These are phyloP conservation scores for Momotus momota DNA, from an alignment of 2,797 vertebrate genomes.

Conservation along the genomic window DNA sequence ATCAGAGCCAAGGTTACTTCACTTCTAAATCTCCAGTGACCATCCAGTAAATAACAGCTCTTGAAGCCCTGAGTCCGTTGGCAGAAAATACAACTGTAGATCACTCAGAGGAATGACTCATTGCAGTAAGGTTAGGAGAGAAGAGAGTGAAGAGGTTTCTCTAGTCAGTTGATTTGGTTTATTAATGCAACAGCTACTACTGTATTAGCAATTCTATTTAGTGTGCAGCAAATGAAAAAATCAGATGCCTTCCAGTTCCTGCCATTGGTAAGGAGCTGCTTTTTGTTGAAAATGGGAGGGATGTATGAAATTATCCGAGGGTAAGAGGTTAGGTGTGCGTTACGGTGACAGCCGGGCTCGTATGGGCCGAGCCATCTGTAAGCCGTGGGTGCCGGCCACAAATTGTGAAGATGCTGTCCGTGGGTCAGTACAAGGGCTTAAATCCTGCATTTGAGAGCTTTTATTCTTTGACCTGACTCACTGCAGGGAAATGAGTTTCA, in stretches of 20 bases:
- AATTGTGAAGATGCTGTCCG: background rate
- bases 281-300: background rate
- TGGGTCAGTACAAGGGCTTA: background rate
- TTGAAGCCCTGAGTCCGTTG: background rate
- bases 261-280: background rate
- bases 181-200: constrained; percentile 1
- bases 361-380: background rate
- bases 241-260: background rate
- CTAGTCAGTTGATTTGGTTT: background rate
- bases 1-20: constrained; percentile 29
- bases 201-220: constrained; percentile 31
- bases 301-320: background rate
- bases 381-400: background rate
- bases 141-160: background rate
- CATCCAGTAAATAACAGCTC: constrained; percentile 34
- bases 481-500: constrained; percentile 43
- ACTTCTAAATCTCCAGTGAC: constrained; percentile 44
- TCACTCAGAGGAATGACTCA: background rate
- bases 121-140: background rate
- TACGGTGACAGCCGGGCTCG: background rate
- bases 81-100: constrained; percentile 22
- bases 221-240: background rate
- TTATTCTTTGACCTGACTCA: constrained; percentile 35
- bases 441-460: constrained; percentile 24
- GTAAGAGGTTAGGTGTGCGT: background rate